Percentiles rank a stretch among this genome's conserved stretches.
Evolutionary conservation across 2,797 vertebrate genomes (phyloP).

Genomic region (Remorina albescens): DNA sequence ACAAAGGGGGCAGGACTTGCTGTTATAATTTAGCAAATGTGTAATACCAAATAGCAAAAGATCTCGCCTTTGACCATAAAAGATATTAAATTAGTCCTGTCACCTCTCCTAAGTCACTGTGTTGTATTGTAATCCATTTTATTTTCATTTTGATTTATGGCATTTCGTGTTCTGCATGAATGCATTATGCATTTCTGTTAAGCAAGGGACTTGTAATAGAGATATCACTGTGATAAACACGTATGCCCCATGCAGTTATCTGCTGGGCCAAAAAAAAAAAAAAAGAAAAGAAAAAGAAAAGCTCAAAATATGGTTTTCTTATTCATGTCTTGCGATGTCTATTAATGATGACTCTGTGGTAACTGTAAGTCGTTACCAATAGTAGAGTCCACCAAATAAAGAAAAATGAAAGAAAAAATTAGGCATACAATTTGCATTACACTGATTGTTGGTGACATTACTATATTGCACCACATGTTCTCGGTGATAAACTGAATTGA

Average conservation of each 20-base stretch:
- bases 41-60: slow-evolving; percentile 91
- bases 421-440: slow-evolving; percentile 54
- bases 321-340: slow-evolving; percentile 35
- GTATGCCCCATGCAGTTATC: slow-evolving; percentile 48
- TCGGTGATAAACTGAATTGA: slow-evolving; percentile 61
- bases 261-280: slow-evolving; percentile 23
- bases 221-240: slow-evolving; percentile 85
- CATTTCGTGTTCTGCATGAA: slow-evolving; percentile 87
- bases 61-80: slow-evolving; percentile 87
- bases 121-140: slow-evolving; percentile 62
- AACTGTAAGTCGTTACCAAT: slow-evolving; percentile 31
- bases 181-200: slow-evolving; percentile 83
- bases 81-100: slow-evolving; percentile 90
- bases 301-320: slow-evolving; percentile 12
- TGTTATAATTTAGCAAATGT: slow-evolving; percentile 90
- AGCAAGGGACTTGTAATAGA: slow-evolving; percentile 84
- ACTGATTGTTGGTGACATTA: slow-evolving; percentile 64
- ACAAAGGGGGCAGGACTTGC: slow-evolving; percentile 87
- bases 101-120: slow-evolving; percentile 67
- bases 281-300: slow-evolving; percentile 12
- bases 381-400: slow-evolving; percentile 31
- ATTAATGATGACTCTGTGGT: slow-evolving; percentile 53
- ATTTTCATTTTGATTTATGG: slow-evolving; percentile 91
- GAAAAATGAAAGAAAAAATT: slow-evolving; percentile 13
- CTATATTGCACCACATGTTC: slow-evolving; percentile 61